Conservation (phyloP, 2,888 invertebrate genomes). For the Argyra leucocephala region DNA sequence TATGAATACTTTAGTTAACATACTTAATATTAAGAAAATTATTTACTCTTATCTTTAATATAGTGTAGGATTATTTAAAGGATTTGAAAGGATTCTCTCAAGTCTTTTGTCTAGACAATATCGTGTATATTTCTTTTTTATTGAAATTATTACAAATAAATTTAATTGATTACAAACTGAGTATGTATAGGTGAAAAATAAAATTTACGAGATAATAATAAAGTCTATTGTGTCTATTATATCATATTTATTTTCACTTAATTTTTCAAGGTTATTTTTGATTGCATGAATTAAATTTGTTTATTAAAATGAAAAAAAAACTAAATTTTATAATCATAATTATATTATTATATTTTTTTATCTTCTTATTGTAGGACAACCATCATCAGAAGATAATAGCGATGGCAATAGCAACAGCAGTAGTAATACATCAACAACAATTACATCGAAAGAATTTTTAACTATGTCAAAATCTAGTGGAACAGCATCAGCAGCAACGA, state of each 20-base stretch:
- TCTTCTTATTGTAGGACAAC: constrained; percentile 21
- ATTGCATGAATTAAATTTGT: no score
- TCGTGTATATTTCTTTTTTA: neutral
- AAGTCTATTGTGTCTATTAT: no score
- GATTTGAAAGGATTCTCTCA: neutral
- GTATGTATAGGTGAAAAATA: no score
- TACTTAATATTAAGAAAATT: neutral
- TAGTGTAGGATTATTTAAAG: neutral
- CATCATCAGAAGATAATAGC: constrained; percentile 23
- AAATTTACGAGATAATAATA: no score
- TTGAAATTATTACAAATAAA: neutral
- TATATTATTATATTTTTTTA: neutral
- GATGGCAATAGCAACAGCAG: constrained; percentile 16
- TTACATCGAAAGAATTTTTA: constrained; percentile 17
- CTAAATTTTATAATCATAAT: neutral
- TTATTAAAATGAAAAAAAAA: no score
- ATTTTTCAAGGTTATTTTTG: neutral
- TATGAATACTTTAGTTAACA: neutral
- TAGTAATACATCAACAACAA: constrained; percentile 16
- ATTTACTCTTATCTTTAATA: neutral
- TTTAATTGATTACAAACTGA: neutral
- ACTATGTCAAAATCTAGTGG: neutral
- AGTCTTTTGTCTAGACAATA: neutral
- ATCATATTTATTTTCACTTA: no score
- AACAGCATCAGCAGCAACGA: neutral